A percentile compares a stretch with the other conserved stretches of the same genome.
phyloP scores from a whole-genome alignment of 1,140 invertebrate species.

The Hycleus cichorii region DNA sequence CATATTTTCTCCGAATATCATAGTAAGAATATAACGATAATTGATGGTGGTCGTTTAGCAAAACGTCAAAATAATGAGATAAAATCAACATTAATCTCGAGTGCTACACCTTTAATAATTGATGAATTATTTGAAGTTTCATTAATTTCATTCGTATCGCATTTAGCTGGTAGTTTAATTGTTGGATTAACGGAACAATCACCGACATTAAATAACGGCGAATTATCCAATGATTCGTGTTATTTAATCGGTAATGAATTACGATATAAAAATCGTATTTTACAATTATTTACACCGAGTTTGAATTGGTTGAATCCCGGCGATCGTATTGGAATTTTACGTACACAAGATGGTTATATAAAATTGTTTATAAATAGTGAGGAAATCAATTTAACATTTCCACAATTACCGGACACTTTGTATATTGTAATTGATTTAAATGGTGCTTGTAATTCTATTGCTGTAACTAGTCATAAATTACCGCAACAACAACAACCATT shows the following conservation, averaged over 20 bases:
- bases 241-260: conserved; percentile 63
- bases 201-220: conserved; percentile 50
- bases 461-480: conserved; percentile 38
- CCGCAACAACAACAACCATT: conserved; percentile 45
- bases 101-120: conserved; percentile 60
- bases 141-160: conserved; percentile 51
- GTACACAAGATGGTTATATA: conserved; percentile 51
- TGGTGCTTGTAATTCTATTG: conserved; percentile 34
- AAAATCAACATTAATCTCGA: conserved; percentile 65
- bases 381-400: conserved; percentile 53
- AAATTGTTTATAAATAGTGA: conserved; percentile 70
- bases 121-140: conserved; percentile 69
- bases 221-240: conserved; percentile 53
- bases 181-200: conserved; percentile 66
- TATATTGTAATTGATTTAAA: conserved; percentile 34
- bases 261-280: conserved; percentile 50
- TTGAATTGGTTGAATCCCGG: conserved; percentile 72
- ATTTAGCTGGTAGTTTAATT: conserved; percentile 67
- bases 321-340: conserved; percentile 61
- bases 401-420: conserved; percentile 27
- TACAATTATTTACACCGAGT: conserved; percentile 61
- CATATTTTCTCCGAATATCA: conserved; percentile 57
- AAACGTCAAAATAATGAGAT: conserved; percentile 52
- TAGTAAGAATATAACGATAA: conserved; percentile 64
- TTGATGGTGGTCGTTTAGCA: conserved; percentile 60